Percentiles rank a stretch among this genome's conserved stretches.
phyloP scores from a whole-genome alignment of 2,113 vertebrate species.

The Procavia capensis region DNA sequence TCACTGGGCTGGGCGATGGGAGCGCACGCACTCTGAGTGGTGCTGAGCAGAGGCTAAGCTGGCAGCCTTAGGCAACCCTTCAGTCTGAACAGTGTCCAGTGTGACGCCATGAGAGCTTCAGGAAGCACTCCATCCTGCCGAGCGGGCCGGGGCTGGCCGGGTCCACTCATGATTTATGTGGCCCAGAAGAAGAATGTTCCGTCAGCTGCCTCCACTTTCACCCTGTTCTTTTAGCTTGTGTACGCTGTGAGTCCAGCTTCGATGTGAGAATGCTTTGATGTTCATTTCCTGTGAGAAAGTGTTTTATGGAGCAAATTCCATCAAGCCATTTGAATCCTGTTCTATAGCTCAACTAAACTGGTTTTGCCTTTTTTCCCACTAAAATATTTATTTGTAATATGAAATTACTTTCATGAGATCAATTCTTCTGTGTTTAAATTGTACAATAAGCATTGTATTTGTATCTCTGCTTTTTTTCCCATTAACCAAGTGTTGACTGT shows the following conservation, averaged over 20 bases:
- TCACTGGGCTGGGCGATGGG: background rate
- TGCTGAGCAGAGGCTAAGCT: background rate
- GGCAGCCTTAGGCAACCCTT: background rate
- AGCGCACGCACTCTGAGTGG: background rate
- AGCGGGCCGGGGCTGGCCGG: background rate
- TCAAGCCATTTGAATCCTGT: slow-evolving; percentile 69
- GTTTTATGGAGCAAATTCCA: slow-evolving; percentile 65
- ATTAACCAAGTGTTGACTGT: background rate
- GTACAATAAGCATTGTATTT: slow-evolving; percentile 32
- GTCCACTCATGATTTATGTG: background rate
- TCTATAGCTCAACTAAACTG: slow-evolving; percentile 4
- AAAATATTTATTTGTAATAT: slow-evolving; percentile 57
- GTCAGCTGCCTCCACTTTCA: background rate
- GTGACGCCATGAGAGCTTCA: background rate
- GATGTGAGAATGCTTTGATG: background rate
- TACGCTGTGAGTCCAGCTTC: background rate
- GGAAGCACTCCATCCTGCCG: rapidly evolving
- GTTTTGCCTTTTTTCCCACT: slow-evolving; percentile 65
- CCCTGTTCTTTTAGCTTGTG: background rate
- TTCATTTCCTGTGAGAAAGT: slow-evolving; percentile 66
- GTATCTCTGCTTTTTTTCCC: background rate
- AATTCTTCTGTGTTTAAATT: slow-evolving; percentile 70
- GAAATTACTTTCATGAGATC: slow-evolving; percentile 69
- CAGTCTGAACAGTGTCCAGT: no score
- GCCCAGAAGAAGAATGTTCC: background rate